These are phyloP conservation scores for Fabriciana adippe DNA, from an alignment of 2,888 invertebrate species.

Conservation along the genomic window DNA sequence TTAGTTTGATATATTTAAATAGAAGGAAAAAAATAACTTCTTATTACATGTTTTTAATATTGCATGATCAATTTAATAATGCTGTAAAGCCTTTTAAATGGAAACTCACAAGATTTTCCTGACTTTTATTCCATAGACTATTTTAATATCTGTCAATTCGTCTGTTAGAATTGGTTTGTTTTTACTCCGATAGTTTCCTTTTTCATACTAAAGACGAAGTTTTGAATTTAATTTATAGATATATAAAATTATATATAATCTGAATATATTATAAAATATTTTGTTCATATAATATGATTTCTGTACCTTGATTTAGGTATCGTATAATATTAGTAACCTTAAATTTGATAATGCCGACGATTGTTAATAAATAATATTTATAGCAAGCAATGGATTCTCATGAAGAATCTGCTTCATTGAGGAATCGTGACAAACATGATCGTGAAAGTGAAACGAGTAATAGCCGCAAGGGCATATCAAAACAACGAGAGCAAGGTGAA, in stretches of 20 bases:
- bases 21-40: no score
- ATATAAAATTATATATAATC: neutral
- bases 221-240: constrained; percentile 1
- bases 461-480: constrained; percentile 51
- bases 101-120: neutral
- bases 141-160: constrained; percentile 29
- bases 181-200: constrained; percentile 37
- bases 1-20: no score
- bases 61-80: no score
- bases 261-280: neutral
- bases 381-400: constrained; percentile 71
- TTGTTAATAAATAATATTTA: constrained; percentile 54
- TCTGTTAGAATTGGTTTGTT: constrained; percentile 39
- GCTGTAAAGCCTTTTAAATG: neutral
- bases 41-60: no score
- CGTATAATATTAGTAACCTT: constrained; percentile 54
- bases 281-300: neutral
- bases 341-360: constrained; percentile 73
- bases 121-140: neutral
- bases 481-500: constrained; percentile 53
- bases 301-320: constrained; percentile 3
- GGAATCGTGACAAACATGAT: constrained; percentile 54
- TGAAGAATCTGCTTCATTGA: constrained; percentile 57
- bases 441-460: constrained; percentile 56
- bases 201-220: constrained; percentile 15